Base-by-base conservation (phyloP, 1,140 invertebrate genomes). In the Limonius californicus region DNA sequence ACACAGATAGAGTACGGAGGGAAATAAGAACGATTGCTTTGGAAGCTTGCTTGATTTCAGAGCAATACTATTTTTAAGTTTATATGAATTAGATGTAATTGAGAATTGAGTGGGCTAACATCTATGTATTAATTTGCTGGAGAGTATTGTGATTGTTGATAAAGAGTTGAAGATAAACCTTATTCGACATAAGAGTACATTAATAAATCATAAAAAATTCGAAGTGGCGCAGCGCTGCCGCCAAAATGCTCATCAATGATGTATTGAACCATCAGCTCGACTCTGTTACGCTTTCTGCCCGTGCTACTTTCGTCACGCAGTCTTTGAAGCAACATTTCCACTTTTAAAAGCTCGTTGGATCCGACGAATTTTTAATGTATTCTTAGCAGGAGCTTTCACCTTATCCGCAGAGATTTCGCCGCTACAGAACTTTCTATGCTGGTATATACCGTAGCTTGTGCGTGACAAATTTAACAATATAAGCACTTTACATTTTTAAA, bases 351-450 rank as follows among this genome's bases (percentile, higher is more conserved):
- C 45, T 50, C 20, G 45, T 50, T 50, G 45, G 45, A 50, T 50
- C 45, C 45, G 16, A 50, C 45, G 45, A 50, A 50, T 50, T 50
- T 50, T 50, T 50, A 50, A 50, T 50, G 45, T 19, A 50, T 50
- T 50, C 45, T 50, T 50, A 50, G 45, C 42, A 21, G 20, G 16
- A 14, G 45, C 7, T 50, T 50, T 50, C 20, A 50, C 45, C 35
- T 39, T 39, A 50, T 50, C 45, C 45, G 45, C 45, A 4, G 45
- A 50, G 45, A 50, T 50, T 50, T 50, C 14, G 20, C 15, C n/a
- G n/a, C 9, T 6, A 50, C 16, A 3, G 19, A 19, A 50, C 45
- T 50, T 50, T 16, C 6, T 50, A 19, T 50, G 45, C 14, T 50
- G 15, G 2, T 50, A 50, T 39, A 39, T 2, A 11, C 11, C 35